These are phyloP conservation scores for Syrista parreyssii DNA, from an alignment of 2,888 invertebrate genomes.

Conservation along the genomic window DNA sequence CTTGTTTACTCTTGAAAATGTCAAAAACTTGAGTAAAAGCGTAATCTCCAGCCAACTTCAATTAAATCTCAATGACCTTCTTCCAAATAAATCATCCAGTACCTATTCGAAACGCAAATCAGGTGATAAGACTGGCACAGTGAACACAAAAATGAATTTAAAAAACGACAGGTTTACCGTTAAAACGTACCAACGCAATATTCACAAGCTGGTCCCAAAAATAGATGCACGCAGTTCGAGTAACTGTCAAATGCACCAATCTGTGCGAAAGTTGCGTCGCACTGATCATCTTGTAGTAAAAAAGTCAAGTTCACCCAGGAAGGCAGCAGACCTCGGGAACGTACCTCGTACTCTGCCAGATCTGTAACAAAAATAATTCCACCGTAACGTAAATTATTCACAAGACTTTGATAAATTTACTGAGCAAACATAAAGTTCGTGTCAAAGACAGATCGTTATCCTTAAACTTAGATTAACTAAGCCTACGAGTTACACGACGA, in stretches of 20 bases:
- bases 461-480: neutral
- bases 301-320: conserved; percentile 72
- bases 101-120: too few species aligned
- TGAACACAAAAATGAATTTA: neutral
- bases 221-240: conserved; percentile 79
- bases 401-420: neutral
- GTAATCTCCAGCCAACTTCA: neutral
- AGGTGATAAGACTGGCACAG: neutral
- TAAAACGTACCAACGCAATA: conserved; percentile 79
- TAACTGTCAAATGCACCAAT: conserved; percentile 80
- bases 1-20: too few species aligned
- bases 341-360: conserved; percentile 71
- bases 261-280: conserved; percentile 79
- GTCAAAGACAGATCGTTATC: neutral
- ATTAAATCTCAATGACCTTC: conserved; percentile 4
- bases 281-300: conserved; percentile 77
- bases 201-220: conserved; percentile 86
- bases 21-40: too few species aligned
- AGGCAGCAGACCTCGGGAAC: conserved; percentile 69
- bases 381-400: neutral
- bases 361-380: conserved; percentile 60
- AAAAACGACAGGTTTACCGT: neutral
- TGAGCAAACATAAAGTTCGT: neutral
- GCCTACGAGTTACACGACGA: neutral
- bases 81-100: too few species aligned